Percentiles rank a stretch among this genome's conserved stretches.
phyloP scores from a whole-genome alignment of 1,140 invertebrate species.

The Armadillidium nasatum region DNA sequence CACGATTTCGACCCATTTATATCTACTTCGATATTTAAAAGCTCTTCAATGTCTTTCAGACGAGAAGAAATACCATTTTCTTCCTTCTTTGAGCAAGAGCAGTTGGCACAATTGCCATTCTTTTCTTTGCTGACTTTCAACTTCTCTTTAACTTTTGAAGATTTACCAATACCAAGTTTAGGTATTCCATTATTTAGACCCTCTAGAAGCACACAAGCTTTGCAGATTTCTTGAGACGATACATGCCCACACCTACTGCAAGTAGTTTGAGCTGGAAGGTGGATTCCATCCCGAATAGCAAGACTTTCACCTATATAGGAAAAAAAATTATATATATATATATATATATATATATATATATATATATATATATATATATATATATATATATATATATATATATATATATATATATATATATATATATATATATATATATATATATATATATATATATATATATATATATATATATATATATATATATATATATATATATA shows the following conservation, averaged over 20 bases:
- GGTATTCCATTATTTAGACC: conserved; percentile 90
- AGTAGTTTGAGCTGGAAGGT: conserved; percentile 71
- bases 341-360: too few species aligned
- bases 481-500: too few species aligned
- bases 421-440: too few species aligned
- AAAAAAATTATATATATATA: too few species aligned
- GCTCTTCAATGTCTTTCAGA: not conserved
- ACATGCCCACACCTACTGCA: conserved; percentile 90
- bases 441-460: too few species aligned
- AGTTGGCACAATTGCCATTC: not conserved
- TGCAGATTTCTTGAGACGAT: conserved; percentile 92
- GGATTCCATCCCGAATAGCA: conserved; percentile 71
- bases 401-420: conserved; percentile 11
- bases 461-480: too few species aligned
- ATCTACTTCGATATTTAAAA: not conserved
- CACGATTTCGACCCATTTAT: not conserved
- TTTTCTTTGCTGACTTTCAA: not conserved
- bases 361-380: not conserved
- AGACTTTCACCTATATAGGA: conserved; percentile 71
- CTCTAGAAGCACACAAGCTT: conserved; percentile 91
- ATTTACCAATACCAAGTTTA: conserved; percentile 77
- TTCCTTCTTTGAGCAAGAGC: not conserved
- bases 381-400: conserved; percentile 4
- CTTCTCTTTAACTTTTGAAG: conserved; percentile 64
- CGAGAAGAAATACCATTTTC: not conserved